Evolutionary conservation across 2,888 invertebrate genomes (phyloP), one percentile per base, ranked within the genome.

Genomic region (Slavum lentiscoides): DNA sequence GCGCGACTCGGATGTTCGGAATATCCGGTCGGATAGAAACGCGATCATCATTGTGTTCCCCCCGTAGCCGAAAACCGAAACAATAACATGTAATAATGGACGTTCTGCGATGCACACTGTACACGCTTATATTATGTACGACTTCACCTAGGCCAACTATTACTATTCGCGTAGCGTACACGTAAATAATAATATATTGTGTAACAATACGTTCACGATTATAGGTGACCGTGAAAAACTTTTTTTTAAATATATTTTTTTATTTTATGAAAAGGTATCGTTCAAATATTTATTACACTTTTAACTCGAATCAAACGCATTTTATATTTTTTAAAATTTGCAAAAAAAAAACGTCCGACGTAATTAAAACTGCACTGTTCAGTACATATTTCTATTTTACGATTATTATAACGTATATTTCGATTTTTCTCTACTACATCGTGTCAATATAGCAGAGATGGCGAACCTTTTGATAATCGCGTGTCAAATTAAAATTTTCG

Each of bases 11-110:
- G 61, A 69, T 61, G 77, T 69, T 55, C 6, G 62, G 49, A 55
- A 53, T 37, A 77, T 77, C 77, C 77, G 77, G 77, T 62, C 19
- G 15, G 37, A 53, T 53, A 37, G 30, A 49, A 77, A 77, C 39
- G 59, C 37, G 49, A 62, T 70, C 69, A 55, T 62, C 30, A 19
- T 30, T 49, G 30, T 1, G 55, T 59, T 21, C 23, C 17, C 61
- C 69, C 61, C 30, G 30, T 69, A 37, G 61, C 9, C 30, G 37
- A 62, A 68, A 69, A n/a, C n/a, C 62, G 21, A 62, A 68, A 70
- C 61, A 77, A 70, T 53, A 75, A 75, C 9, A 4, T 30, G 4
- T 30, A 30, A 53, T 37, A 68, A 68, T 55, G 23, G 49, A 61
- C n/a, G 37, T 37, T 6, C 0, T 21, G 7, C 21, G 49, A 11